Conservation (phyloP, 2,797 vertebrate species). For the Naso thynnoides region DNA sequence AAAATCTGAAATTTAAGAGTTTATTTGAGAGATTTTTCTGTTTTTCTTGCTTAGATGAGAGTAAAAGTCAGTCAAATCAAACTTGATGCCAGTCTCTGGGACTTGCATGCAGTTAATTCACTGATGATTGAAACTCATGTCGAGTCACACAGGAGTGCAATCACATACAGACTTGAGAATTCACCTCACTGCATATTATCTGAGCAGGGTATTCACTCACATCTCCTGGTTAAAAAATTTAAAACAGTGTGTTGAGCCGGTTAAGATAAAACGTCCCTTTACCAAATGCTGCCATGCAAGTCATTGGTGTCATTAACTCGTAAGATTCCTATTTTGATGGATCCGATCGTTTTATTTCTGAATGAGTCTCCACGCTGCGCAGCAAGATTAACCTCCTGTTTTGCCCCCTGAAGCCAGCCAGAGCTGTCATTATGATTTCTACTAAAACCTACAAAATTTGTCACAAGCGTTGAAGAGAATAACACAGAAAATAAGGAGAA, state of each 20-base stretch:
- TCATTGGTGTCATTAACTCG: slow-evolving; percentile 60
- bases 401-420: slow-evolving; percentile 57
- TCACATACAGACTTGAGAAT: no score
- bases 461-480: slow-evolving; percentile 3
- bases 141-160: no score
- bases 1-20: slow-evolving; percentile 17
- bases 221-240: background rate
- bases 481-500: background rate
- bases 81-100: no score
- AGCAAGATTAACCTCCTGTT: slow-evolving; percentile 56
- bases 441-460: slow-evolving; percentile 16
- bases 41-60: background rate
- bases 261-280: slow-evolving; percentile 25
- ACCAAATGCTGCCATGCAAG: slow-evolving; percentile 38
- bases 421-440: slow-evolving; percentile 63
- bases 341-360: slow-evolving; percentile 42
- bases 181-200: no score
- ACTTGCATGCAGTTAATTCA: no score
- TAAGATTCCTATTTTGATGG: slow-evolving; percentile 51
- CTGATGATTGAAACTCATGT: no score
- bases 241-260: slow-evolving; percentile 1
- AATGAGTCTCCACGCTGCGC: slow-evolving; percentile 39
- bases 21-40: slow-evolving; percentile 11
- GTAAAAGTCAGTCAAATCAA: background rate
- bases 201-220: background rate